Conservation (phyloP, 1,140 invertebrate genomes). For the Ceratosolen fusciceps region DNA sequence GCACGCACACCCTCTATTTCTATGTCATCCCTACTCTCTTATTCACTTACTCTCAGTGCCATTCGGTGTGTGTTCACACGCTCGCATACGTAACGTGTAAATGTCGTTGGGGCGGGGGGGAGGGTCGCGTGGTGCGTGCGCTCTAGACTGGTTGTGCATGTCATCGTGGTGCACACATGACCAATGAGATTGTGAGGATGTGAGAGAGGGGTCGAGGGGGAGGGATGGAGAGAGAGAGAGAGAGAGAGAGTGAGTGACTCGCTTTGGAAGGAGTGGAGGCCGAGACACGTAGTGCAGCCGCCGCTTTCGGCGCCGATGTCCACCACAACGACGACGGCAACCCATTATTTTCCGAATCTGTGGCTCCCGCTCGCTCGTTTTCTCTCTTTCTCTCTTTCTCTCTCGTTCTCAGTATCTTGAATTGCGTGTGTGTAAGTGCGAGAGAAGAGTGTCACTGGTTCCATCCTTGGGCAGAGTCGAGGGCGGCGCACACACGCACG, state of each 20-base stretch:
- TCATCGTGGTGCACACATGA: neutral
- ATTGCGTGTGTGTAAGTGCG: neutral
- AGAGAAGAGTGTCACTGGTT: neutral
- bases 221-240: neutral
- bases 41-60: neutral
- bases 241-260: too few relatives aligned
- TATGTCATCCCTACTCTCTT: neutral
- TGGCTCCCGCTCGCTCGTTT: constrained; percentile 18
- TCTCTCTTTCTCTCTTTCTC: constrained; percentile 30
- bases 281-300: neutral
- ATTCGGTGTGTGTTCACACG: neutral
- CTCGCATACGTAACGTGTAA: constrained; percentile 19
- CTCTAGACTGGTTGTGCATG: neutral
- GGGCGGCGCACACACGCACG: neutral
- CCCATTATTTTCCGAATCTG: neutral
- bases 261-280: neutral
- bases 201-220: neutral
- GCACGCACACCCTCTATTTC: neutral
- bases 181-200: neutral
- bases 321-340: neutral
- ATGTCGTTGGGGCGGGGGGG: neutral
- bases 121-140: neutral
- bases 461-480: too few relatives aligned
- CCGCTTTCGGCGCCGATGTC: neutral
- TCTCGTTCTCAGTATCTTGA: neutral